Percentiles rank a stretch among this genome's conserved stretches.
Conservation (phyloP, 2,797 vertebrate genomes). For the Poeciliopsis infans region DNA sequence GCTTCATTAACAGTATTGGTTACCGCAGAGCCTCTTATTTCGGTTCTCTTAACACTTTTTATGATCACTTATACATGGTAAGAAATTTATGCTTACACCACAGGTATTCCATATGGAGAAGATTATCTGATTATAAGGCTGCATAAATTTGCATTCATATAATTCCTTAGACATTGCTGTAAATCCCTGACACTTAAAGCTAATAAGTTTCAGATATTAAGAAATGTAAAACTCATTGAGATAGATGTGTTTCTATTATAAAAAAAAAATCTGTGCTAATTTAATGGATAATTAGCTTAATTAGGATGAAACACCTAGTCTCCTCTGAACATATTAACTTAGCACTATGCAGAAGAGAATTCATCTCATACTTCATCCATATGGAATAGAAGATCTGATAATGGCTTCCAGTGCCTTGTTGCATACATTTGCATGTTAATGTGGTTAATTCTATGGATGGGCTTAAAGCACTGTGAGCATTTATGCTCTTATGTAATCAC, state of each 20-base stretch:
- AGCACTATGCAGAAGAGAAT: not conserved
- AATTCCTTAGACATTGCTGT: not conserved
- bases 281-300: slow-evolving; percentile 8
- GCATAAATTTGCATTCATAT: slow-evolving; percentile 5
- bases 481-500: not conserved
- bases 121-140: not conserved
- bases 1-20: not conserved
- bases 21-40: not conserved
- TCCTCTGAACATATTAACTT: not conserved
- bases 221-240: not conserved
- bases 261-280: not conserved
- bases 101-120: not conserved
- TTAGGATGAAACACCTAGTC: not conserved
- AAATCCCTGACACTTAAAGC: not conserved
- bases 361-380: not conserved
- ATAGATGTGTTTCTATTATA: not conserved
- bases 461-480: not conserved
- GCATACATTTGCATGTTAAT: slow-evolving; percentile 1
- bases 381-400: not conserved
- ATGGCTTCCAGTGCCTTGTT: not conserved
- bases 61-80: not conserved
- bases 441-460: not conserved
- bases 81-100: not conserved
- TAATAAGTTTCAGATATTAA: slow-evolving; percentile 1
- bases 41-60: not conserved